Percentiles rank a stretch among this genome's conserved stretches.
These are phyloP conservation scores for Polyommatus icarus DNA, from an alignment of 2,888 invertebrate genomes.

Conservation along the genomic window DNA sequence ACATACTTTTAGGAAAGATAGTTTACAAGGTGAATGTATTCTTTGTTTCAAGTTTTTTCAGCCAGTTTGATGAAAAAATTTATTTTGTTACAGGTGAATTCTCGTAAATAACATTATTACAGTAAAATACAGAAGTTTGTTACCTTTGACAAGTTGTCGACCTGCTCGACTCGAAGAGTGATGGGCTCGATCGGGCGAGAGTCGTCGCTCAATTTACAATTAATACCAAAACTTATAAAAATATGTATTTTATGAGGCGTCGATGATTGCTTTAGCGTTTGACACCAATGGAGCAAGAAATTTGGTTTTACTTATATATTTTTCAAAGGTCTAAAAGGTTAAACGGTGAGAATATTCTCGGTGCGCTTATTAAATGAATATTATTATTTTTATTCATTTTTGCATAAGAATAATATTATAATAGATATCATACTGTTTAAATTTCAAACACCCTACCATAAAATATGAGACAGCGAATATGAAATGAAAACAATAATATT, in stretches of 20 bases:
- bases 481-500: neutral
- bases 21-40: no score
- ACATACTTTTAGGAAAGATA: no score
- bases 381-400: neutral
- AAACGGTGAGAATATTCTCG: neutral
- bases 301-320: neutral
- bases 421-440: no score
- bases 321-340: neutral
- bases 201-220: neutral
- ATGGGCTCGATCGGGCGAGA: neutral
- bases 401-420: no score
- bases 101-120: neutral
- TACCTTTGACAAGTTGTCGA: neutral
- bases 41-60: neutral
- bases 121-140: neutral
- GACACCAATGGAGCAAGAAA: neutral
- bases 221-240: neutral
- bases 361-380: neutral
- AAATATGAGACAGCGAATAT: neutral
- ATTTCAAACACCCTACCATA: neutral
- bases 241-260: slow-evolving; percentile 13
- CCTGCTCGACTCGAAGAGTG: neutral
- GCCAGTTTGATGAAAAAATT: neutral
- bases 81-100: neutral
- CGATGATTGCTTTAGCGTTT: neutral